Evolutionary conservation across 2,113 vertebrate species (phyloP).

Genomic region (Eulemur macaco): DNA sequence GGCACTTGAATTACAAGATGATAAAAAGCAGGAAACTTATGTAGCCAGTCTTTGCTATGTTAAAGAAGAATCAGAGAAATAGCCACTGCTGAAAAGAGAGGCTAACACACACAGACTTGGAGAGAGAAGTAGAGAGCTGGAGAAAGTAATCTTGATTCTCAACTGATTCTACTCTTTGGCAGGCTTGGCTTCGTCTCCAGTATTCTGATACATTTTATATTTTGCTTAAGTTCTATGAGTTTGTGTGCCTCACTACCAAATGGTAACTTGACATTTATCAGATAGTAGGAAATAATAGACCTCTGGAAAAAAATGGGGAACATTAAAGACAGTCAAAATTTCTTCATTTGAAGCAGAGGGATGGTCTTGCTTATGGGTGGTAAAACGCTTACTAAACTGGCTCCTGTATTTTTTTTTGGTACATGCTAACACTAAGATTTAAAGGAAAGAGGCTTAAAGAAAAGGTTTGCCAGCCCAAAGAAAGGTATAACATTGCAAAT

Average conservation of each 20-base stretch:
- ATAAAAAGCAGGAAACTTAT: neutral
- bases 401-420: neutral
- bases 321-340: neutral
- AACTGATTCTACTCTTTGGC: neutral
- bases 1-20: neutral
- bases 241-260: neutral
- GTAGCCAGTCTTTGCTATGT: neutral
- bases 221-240: constrained; percentile 21
- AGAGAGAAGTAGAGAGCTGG: neutral
- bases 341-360: neutral
- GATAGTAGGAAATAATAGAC: neutral
- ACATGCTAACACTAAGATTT: neutral
- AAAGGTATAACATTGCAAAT: neutral
- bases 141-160: neutral
- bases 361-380: neutral
- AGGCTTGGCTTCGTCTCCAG: neutral
- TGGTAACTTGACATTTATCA: constrained; percentile 30
- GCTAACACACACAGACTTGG: neutral
- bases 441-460: neutral
- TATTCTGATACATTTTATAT: neutral
- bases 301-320: neutral
- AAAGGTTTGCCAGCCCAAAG: neutral
- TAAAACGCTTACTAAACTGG: neutral
- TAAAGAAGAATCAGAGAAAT: neutral
- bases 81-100: neutral